These are phyloP conservation scores for Lagopus muta DNA, from an alignment of 2,113 vertebrate genomes.

Conservation along the genomic window DNA sequence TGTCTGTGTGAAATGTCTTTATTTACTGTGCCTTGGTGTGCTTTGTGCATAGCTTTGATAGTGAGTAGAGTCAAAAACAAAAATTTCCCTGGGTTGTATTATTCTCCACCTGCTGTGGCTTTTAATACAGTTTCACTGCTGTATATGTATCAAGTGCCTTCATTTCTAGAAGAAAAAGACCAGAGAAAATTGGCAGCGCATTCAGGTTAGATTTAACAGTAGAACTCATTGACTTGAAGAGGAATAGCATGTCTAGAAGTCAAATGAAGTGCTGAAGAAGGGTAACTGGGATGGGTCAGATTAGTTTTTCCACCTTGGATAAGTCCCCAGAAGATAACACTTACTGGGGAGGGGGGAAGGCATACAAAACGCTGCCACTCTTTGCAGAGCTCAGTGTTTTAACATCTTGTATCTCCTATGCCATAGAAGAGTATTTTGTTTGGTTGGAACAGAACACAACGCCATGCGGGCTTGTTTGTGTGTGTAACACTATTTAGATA, in stretches of 20 bases:
- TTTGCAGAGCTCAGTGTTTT: neutral
- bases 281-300: neutral
- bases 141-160: neutral
- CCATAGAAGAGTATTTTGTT: neutral
- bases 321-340: neutral
- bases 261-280: neutral
- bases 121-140: conserved; percentile 26
- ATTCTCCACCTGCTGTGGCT: conserved; percentile 59
- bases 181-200: neutral
- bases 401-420: neutral
- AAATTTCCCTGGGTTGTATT: conserved; percentile 8
- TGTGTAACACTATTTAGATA: neutral
- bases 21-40: conserved; percentile 37
- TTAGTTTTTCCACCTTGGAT: neutral
- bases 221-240: neutral
- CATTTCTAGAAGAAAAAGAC: neutral
- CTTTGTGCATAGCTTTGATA: conserved; percentile 28
- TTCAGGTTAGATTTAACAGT: neutral
- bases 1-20: conserved; percentile 56
- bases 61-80: neutral
- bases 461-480: neutral
- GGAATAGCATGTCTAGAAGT: neutral
- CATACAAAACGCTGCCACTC: fast-evolving
- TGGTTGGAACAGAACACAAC: neutral
- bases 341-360: neutral